These are phyloP conservation scores for Labrus mixtus DNA, from an alignment of 2,113 vertebrate genomes.

Conservation along the genomic window DNA sequence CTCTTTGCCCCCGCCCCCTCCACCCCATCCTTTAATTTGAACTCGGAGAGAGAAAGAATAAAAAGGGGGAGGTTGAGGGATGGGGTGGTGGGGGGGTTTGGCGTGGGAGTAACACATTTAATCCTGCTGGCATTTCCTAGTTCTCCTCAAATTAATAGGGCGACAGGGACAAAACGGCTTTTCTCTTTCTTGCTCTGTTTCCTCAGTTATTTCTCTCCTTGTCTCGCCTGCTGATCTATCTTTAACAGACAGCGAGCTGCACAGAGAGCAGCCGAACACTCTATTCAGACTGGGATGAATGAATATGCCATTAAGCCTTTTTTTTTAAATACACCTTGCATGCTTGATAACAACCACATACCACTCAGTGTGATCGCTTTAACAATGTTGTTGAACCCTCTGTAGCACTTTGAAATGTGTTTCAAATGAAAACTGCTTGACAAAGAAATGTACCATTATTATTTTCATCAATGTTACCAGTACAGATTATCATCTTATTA, in stretches of 20 bases:
- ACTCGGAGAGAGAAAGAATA: conserved; percentile 72
- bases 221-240: conserved; percentile 72
- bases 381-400: conserved; percentile 19
- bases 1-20: conserved; percentile 28
- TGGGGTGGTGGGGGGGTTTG: conserved; percentile 34
- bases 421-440: too few relatives aligned
- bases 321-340: conserved; percentile 40
- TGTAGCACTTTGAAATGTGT: too few relatives aligned
- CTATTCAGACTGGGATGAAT: conserved; percentile 36
- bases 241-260: conserved; percentile 65
- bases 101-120: conserved; percentile 83
- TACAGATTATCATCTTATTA: conserved; percentile 1
- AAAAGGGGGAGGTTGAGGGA: conserved; percentile 18
- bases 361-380: conserved; percentile 22
- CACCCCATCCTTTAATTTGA: conserved; percentile 84
- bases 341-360: conserved; percentile 30
- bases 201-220: conserved; percentile 60
- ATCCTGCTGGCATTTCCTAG: conserved; percentile 82
- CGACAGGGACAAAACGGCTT: conserved; percentile 79
- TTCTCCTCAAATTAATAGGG: conserved; percentile 83
- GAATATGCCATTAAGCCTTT: conserved; percentile 34
- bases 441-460: too few relatives aligned
- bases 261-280: conserved; percentile 49
- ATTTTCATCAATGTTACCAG: not conserved
- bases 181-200: conserved; percentile 66